phyloP scores from a whole-genome alignment of 2,888 invertebrate genomes.

The Spialia ferax region DNA sequence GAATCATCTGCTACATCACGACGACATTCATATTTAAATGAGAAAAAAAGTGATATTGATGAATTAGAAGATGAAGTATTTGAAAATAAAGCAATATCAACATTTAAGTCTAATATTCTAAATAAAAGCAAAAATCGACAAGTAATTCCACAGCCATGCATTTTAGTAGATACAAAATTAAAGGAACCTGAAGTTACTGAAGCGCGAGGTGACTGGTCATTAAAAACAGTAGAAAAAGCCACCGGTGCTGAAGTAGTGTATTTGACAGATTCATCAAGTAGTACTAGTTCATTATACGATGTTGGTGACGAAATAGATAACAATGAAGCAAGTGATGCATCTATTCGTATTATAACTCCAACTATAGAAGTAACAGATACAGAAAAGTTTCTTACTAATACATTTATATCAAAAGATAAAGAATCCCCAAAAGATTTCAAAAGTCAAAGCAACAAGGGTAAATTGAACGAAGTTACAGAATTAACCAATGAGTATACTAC shows the following conservation, averaged over 20 bases:
- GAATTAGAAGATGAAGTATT: slow-evolving; percentile 84
- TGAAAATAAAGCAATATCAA: slow-evolving; percentile 60
- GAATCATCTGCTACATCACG: slow-evolving; percentile 88
- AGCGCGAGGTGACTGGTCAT: slow-evolving; percentile 85
- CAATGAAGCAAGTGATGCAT: slow-evolving; percentile 76
- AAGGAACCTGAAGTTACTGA: slow-evolving; percentile 86
- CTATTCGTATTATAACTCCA: slow-evolving; percentile 80
- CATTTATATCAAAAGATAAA: slow-evolving; percentile 55
- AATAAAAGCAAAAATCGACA: slow-evolving; percentile 16
- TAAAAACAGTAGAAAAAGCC: slow-evolving; percentile 80
- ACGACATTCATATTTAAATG: slow-evolving; percentile 82
- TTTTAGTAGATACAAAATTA: slow-evolving; percentile 88
- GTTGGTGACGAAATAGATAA: slow-evolving; percentile 78
- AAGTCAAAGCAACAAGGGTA: slow-evolving; percentile 1
- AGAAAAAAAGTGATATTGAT: slow-evolving; percentile 77
- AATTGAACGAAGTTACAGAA: neutral
- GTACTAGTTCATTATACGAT: slow-evolving; percentile 87
- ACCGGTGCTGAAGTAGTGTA: slow-evolving; percentile 90
- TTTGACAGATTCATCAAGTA: slow-evolving; percentile 89
- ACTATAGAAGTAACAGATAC: slow-evolving; percentile 82
- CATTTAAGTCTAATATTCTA: slow-evolving; percentile 23
- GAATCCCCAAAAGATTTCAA: slow-evolving; percentile 28
- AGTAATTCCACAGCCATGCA: slow-evolving; percentile 77
- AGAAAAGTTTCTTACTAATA: slow-evolving; percentile 72
- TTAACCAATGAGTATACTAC: neutral